Conservation (phyloP, 2,113 vertebrate genomes). For the Prunella fulvescens region DNA sequence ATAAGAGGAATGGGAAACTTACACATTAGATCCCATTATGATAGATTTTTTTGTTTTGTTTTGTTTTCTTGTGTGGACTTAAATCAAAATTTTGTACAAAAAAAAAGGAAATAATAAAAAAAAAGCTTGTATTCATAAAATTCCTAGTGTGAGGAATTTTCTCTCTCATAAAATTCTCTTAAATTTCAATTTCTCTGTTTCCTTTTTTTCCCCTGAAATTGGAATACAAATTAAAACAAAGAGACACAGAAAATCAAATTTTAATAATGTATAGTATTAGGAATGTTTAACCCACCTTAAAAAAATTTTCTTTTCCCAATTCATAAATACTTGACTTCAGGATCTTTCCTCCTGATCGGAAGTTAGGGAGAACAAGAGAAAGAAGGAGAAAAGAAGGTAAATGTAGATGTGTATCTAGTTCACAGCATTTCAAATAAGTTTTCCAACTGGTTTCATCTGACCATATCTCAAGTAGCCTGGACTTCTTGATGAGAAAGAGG, state of each 20-base stretch:
- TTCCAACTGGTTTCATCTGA: neutral
- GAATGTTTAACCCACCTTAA: fast-evolving
- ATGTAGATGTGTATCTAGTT: neutral
- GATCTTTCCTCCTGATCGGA: neutral
- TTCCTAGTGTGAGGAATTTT: neutral
- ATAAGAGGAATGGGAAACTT: neutral
- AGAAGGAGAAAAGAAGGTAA: neutral
- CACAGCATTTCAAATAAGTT: neutral
- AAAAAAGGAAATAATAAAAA: neutral
- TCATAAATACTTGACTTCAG: neutral
- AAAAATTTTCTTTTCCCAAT: neutral
- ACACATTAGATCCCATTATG: neutral
- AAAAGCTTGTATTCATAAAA: neutral
- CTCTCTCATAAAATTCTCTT: too few relatives aligned
- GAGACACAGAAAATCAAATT: fast-evolving
- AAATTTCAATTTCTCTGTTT: neutral
- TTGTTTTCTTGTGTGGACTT: neutral
- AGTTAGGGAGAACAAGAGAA: neutral
- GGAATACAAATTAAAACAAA: neutral
- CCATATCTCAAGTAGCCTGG: neutral
- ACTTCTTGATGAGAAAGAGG: neutral
- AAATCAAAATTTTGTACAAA: neutral
- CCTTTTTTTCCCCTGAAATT: neutral
- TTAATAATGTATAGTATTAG: neutral
- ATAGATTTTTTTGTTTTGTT: fast-evolving